A percentile compares a stretch with the other conserved stretches of the same genome.
Conservation (phyloP, 2,888 invertebrate genomes). For the Melangyna quadrimaculata region DNA sequence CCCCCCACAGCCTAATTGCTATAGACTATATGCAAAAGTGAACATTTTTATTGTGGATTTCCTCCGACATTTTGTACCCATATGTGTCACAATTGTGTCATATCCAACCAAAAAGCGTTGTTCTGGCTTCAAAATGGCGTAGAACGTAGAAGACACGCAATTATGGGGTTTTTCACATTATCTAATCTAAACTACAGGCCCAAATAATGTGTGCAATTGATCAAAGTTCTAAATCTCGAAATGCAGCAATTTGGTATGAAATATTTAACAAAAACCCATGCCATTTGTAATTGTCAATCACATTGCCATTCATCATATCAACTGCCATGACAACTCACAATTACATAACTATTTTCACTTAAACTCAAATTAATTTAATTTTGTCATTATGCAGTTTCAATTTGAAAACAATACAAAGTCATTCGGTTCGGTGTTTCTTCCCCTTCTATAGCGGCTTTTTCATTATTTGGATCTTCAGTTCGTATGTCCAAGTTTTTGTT, state of each 20-base stretch:
- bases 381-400: slow-evolving; percentile 56
- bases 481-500: slow-evolving; percentile 55
- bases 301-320: not conserved
- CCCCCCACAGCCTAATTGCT: no score
- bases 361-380: slow-evolving; percentile 58
- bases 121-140: no score
- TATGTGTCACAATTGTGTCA: no score
- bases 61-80: no score
- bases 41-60: no score
- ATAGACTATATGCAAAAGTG: no score
- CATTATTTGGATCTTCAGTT: not conserved
- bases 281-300: not conserved
- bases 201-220: not conserved
- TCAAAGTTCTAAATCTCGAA: not conserved
- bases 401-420: slow-evolving; percentile 62
- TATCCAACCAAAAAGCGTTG: no score
- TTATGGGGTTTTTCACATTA: no score
- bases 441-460: not conserved
- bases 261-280: not conserved
- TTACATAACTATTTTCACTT: slow-evolving; percentile 32
- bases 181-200: no score
- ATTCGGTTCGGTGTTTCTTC: not conserved
- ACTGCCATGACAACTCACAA: not conserved
- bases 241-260: not conserved
- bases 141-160: no score